Base-by-base conservation (phyloP, 2,888 invertebrate species). In the Drosophila picticornis region DNA sequence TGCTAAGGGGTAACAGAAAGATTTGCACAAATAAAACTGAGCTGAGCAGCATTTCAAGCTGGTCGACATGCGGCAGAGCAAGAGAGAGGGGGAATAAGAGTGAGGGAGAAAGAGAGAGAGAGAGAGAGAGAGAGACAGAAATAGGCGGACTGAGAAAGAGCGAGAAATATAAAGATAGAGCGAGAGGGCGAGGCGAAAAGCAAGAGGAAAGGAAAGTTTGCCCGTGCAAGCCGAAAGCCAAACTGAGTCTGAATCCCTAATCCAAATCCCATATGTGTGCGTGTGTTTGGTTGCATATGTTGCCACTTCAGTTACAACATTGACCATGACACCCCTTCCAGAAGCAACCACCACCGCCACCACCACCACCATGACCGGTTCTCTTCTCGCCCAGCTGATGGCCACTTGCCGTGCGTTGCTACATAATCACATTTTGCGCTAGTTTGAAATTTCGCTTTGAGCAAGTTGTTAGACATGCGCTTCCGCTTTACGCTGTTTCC, bases 401-500 rank as follows among this genome's bases (percentile, higher is more conserved):
- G 78, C 74, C 78, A 80, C 78, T 75, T 80, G 75, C 79, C 72
- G 82, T 81, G 79, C 67, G 70, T 50, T 64, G 69, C 82, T 82
- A 25, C 13, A 46, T 46, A 80, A 80, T 82, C 80, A 76, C 71
- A 80, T 81, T 83, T 84, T 76, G 55, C 60, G 43, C 68, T 36
- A 50, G 59, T 64, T 77, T 58, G 81, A 74, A 56, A 34, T 68
- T 73, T 71, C 60, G 81, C 78, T 79, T 81, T 64, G 72, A 76
- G 84, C 84, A 89, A 89, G 71, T 89, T 89, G 85, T 89, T 85
- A 89, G 89, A 85, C 89, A 89, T 86, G 85, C 72, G 89, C 77
- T 85, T 85, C 85, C 85, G 85, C 13, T 68, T 80, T 71, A 67
- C 80, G 84, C 74, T 82, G 82, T 89, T 84, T 89, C 85, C 89